phyloP scores from a whole-genome alignment of 2,797 vertebrate species.

The Sebastes taczanowskii region DNA sequence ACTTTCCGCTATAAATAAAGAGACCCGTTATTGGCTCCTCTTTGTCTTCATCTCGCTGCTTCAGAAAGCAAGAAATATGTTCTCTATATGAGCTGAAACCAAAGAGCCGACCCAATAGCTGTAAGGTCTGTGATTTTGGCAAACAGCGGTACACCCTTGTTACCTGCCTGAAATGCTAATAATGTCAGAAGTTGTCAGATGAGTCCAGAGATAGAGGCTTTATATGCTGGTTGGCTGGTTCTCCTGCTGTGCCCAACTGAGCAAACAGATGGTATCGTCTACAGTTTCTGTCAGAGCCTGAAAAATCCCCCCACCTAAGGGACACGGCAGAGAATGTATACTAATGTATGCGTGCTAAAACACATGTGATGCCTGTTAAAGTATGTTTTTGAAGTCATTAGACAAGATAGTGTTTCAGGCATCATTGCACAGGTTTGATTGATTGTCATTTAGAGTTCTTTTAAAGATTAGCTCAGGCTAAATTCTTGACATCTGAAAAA shows the following conservation, averaged over 20 bases:
- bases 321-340: background rate
- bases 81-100: background rate
- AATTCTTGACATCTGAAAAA: slow-evolving; percentile 4
- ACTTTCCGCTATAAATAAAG: background rate
- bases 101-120: background rate
- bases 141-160: background rate
- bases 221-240: background rate
- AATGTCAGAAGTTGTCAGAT: slow-evolving; percentile 4
- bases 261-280: slow-evolving; percentile 11
- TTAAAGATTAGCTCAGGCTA: background rate
- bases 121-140: background rate
- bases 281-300: slow-evolving; percentile 1
- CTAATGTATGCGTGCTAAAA: background rate
- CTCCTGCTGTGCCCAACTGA: background rate
- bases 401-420: background rate
- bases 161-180: slow-evolving; percentile 3
- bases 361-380: background rate
- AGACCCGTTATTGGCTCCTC: background rate
- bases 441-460: slow-evolving; percentile 12
- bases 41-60: background rate
- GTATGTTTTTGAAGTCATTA: slow-evolving; percentile 16
- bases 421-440: background rate
- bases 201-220: background rate
- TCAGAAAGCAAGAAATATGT: background rate
- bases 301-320: background rate